Evolutionary conservation across 2,888 invertebrate genomes (phyloP).

Genomic region (Polydrusus pterygomalis): DNA sequence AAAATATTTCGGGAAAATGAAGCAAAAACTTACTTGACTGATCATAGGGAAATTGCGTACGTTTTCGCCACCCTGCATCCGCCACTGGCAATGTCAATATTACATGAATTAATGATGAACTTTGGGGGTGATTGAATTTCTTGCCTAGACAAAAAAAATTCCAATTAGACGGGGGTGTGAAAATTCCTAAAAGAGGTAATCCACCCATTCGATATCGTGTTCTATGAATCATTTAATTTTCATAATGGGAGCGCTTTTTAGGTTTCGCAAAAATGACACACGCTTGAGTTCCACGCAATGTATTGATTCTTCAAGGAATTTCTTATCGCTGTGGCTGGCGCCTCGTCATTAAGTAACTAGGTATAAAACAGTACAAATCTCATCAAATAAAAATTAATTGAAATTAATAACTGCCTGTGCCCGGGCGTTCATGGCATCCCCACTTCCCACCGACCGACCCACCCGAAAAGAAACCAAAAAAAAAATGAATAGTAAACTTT

Average conservation of each 20-base stretch:
- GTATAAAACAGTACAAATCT: neutral
- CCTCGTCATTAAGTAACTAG: neutral
- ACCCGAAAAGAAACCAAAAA: too few species aligned
- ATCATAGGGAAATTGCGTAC: too few species aligned
- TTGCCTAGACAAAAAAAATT: neutral
- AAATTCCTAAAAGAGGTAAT: slow-evolving; percentile 23
- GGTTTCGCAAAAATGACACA: slow-evolving; percentile 38
- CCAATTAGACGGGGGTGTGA: neutral
- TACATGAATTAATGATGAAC: neutral
- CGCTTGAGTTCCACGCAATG: slow-evolving; percentile 27
- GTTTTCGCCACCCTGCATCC: too few species aligned
- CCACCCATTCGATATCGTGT: slow-evolving; percentile 9
- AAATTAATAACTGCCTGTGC: too few species aligned
- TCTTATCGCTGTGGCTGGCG: slow-evolving; percentile 13
- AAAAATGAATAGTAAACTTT: neutral
- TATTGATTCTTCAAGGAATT: slow-evolving; percentile 36
- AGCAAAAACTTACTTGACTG: too few species aligned
- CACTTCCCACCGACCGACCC: too few species aligned
- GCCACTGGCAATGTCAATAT: too few species aligned
- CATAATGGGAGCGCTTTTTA: slow-evolving; percentile 29
- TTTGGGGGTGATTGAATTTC: too few species aligned
- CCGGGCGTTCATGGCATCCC: too few species aligned
- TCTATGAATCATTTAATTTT: slow-evolving; percentile 39
- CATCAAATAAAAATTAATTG: neutral
- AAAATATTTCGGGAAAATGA: too few species aligned